These are phyloP conservation scores for Indri indri DNA, from an alignment of 2,113 vertebrate genomes.

Conservation along the genomic window DNA sequence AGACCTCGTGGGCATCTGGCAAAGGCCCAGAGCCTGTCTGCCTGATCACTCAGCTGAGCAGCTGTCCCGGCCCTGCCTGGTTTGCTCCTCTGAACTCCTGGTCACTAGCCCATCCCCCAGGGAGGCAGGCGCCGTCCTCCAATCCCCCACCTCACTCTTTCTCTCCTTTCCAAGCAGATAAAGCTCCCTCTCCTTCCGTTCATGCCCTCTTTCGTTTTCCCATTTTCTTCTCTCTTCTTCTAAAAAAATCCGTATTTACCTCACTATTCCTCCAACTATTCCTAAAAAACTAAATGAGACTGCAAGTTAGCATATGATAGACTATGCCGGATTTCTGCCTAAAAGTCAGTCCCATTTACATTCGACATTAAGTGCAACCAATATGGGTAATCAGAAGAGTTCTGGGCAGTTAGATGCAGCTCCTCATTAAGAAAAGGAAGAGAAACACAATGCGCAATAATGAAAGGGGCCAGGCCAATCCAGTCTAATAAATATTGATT, in stretches of 20 bases:
- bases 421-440: background rate
- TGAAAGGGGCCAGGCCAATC: background rate
- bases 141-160: background rate
- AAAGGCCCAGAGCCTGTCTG: background rate
- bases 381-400: background rate
- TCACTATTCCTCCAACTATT: background rate
- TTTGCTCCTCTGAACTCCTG: background rate
- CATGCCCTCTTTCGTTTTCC: background rate
- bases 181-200: background rate
- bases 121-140: background rate
- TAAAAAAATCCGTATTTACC: slow-evolving; percentile 7
- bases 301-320: background rate
- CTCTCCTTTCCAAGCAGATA: background rate
- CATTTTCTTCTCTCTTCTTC: background rate
- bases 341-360: background rate
- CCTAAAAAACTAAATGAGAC: background rate
- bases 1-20: background rate
- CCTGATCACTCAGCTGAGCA: background rate
- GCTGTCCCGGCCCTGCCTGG: background rate
- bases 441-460: background rate
- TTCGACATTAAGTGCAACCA: background rate
- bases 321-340: background rate
- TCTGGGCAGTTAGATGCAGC: background rate
- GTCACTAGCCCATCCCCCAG: background rate
- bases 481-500: background rate